phyloP scores from a whole-genome alignment of 2,888 invertebrate genomes.

The Chloroclystis v-ata region DNA sequence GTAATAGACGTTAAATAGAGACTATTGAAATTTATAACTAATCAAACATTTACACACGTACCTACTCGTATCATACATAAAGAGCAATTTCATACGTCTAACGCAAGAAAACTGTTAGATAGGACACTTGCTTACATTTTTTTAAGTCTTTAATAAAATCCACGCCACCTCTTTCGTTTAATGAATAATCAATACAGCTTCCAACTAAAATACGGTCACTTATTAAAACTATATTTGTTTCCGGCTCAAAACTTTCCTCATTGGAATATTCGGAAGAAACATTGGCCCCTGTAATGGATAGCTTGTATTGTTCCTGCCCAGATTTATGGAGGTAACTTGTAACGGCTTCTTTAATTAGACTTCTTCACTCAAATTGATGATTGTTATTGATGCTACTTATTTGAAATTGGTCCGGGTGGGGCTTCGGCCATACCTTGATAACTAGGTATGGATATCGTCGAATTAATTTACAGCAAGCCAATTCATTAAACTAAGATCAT shows the following conservation, averaged over 20 bases:
- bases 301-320: constrained; percentile 71
- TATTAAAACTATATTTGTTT: constrained; percentile 72
- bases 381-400: constrained; percentile 71
- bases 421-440: constrained; percentile 40
- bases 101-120: too few relatives aligned
- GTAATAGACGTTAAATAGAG: too few relatives aligned
- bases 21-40: too few relatives aligned
- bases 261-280: constrained; percentile 70
- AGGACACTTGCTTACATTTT: too few relatives aligned
- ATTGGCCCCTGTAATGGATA: constrained; percentile 69
- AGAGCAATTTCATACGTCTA: too few relatives aligned
- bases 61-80: too few relatives aligned
- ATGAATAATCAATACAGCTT: constrained; percentile 33
- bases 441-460: not conserved
- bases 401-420: constrained; percentile 51
- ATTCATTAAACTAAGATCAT: too few relatives aligned
- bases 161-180: not conserved
- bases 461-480: too few relatives aligned
- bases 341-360: constrained; percentile 77
- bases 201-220: constrained; percentile 47
- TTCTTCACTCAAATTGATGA: constrained; percentile 75
- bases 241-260: constrained; percentile 60
- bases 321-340: constrained; percentile 78
- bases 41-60: too few relatives aligned
- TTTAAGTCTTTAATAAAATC: too few relatives aligned